Evolutionary conservation across 2,888 invertebrate species (phyloP).

Genomic region (Lepidocyrtinus sp.): DNA sequence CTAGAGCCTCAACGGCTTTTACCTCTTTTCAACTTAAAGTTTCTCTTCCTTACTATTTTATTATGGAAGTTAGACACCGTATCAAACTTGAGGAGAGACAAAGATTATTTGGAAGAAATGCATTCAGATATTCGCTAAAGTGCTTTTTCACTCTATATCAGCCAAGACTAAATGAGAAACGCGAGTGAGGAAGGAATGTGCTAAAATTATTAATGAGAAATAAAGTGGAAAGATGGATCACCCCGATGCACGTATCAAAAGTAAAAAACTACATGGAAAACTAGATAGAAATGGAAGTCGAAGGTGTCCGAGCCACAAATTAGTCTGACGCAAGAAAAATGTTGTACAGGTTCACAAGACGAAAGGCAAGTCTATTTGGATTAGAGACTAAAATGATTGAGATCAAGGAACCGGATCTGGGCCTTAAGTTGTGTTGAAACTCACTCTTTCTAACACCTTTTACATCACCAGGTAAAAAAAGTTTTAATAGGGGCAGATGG

Average conservation of each 20-base stretch:
- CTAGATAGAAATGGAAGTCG: neutral
- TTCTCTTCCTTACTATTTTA: too few relatives aligned
- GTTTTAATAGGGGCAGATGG: too few relatives aligned
- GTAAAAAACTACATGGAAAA: conserved; percentile 17
- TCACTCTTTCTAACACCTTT: conserved; percentile 36
- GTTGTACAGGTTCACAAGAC: neutral
- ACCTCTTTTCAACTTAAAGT: neutral
- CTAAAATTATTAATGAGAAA: conserved; percentile 44
- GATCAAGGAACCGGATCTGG: conserved; percentile 46
- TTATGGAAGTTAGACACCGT: too few relatives aligned
- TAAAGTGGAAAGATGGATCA: conserved; percentile 42
- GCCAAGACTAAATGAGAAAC: too few relatives aligned
- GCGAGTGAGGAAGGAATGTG: conserved; percentile 30
- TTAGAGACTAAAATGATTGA: conserved; percentile 12
- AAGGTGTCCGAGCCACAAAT: conserved; percentile 37
- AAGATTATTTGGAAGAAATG: too few relatives aligned
- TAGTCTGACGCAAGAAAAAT: conserved; percentile 24
- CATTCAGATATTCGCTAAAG: too few relatives aligned
- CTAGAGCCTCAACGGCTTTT: neutral
- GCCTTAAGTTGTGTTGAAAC: conserved; percentile 32
- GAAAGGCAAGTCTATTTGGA: neutral
- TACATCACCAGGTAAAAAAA: neutral
- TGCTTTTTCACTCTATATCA: too few relatives aligned
- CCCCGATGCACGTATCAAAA: neutral
- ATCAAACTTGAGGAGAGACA: too few relatives aligned